These are phyloP conservation scores for Ptychobarbus kaznakovi DNA, from an alignment of 2,797 vertebrate genomes.

Conservation along the genomic window DNA sequence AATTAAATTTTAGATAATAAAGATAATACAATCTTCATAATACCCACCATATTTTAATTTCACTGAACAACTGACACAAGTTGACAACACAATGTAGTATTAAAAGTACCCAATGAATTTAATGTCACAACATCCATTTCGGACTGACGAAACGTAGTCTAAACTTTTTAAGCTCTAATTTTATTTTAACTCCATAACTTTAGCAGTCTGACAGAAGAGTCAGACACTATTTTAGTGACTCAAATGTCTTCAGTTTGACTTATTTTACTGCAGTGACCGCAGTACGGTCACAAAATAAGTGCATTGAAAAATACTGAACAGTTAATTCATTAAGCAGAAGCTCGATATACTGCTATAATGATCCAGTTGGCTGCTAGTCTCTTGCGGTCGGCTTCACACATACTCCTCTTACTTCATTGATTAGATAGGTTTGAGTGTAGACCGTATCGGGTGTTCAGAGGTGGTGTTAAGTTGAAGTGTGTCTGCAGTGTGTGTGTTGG, in stretches of 20 bases:
- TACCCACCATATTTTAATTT: background rate
- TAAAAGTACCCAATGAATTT: background rate
- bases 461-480: conserved; percentile 73
- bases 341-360: background rate
- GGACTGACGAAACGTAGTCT: background rate
- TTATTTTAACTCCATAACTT: background rate
- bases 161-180: background rate
- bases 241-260: background rate
- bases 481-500: conserved; percentile 68
- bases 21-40: background rate
- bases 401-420: conserved; percentile 50
- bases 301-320: conserved; percentile 1
- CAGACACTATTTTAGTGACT: background rate
- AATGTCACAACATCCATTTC: conserved; percentile 9
- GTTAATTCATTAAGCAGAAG: background rate
- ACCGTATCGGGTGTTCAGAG: conserved; percentile 68
- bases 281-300: background rate
- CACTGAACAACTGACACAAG: background rate
- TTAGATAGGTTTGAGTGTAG: conserved; percentile 64
- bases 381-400: conserved; percentile 47
- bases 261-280: background rate
- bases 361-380: conserved; percentile 12
- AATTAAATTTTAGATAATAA: too few relatives aligned
- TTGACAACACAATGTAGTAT: background rate
- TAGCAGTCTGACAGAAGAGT: background rate